Conservation (phyloP, 2,888 invertebrate genomes). For the Ochropleura leucogaster region DNA sequence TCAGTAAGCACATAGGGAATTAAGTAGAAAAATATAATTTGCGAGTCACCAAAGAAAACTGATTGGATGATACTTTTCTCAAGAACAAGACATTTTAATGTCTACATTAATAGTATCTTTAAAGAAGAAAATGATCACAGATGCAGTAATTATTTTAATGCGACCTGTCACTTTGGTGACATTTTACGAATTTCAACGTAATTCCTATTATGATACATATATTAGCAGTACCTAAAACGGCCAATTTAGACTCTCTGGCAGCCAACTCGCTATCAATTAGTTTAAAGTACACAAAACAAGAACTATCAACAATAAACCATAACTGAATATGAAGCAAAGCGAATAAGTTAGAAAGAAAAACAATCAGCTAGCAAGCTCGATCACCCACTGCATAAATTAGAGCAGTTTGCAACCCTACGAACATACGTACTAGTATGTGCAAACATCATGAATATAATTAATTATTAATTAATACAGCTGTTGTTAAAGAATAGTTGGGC, state of each 20-base stretch:
- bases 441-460: constrained; percentile 68
- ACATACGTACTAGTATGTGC: constrained; percentile 53
- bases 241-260: neutral
- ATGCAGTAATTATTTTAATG: no score
- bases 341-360: constrained; percentile 75
- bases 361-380: constrained; percentile 70
- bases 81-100: no score
- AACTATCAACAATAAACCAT: constrained; percentile 47
- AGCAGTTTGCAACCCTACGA: constrained; percentile 62
- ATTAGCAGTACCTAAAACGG: no score
- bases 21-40: no score
- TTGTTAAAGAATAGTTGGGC: constrained; percentile 57
- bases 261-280: constrained; percentile 16
- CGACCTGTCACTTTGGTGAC: no score
- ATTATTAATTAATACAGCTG: constrained; percentile 64
- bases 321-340: constrained; percentile 60
- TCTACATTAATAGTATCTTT: no score
- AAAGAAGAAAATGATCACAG: no score
- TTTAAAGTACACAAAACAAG: constrained; percentile 38
- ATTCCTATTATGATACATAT: no score
- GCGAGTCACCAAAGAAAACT: neutral
- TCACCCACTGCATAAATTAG: constrained; percentile 77
- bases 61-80: neutral
- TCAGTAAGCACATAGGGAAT: neutral
- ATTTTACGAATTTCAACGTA: no score